These are phyloP conservation scores for Macrotis lagotis DNA, from an alignment of 2,113 vertebrate genomes.

Conservation along the genomic window DNA sequence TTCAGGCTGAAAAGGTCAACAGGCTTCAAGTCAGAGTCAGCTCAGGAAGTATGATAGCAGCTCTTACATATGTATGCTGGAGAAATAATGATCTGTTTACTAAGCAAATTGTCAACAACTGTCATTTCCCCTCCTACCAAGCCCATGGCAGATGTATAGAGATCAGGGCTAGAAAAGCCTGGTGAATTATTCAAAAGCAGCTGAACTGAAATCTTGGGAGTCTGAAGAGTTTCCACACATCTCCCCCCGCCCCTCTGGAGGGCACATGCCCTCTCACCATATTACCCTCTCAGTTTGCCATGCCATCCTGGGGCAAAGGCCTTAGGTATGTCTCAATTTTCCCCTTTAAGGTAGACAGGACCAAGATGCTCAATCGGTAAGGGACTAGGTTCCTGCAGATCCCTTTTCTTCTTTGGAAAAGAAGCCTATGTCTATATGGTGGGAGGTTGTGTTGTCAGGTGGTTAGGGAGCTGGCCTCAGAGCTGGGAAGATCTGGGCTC, in stretches of 20 bases:
- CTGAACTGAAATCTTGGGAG: not conserved
- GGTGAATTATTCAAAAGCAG: not conserved
- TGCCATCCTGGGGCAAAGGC: not conserved
- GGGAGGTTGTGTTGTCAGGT: not conserved
- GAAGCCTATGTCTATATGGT: not conserved
- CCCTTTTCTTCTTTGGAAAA: not conserved
- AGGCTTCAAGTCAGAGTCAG: not conserved
- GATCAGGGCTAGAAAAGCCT: not conserved
- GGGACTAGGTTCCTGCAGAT: not conserved
- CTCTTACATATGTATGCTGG: not conserved
- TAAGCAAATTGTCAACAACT: conserved; percentile 20
- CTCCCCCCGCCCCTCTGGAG: not conserved
- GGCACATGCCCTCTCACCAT: not conserved
- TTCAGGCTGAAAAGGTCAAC: not conserved
- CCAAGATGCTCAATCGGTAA: not conserved
- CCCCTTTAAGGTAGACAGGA: not conserved
- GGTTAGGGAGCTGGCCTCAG: not conserved
- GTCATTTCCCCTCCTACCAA: not conserved
- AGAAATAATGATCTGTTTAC: conserved; percentile 25
- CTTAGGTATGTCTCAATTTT: not conserved
- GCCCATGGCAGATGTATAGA: not conserved
- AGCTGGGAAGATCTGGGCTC: not conserved
- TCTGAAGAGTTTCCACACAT: not conserved
- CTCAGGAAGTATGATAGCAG: not conserved
- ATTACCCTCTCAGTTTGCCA: not conserved